These are phyloP conservation scores for Theretra japonica DNA, from an alignment of 2,888 invertebrate species.

Conservation along the genomic window DNA sequence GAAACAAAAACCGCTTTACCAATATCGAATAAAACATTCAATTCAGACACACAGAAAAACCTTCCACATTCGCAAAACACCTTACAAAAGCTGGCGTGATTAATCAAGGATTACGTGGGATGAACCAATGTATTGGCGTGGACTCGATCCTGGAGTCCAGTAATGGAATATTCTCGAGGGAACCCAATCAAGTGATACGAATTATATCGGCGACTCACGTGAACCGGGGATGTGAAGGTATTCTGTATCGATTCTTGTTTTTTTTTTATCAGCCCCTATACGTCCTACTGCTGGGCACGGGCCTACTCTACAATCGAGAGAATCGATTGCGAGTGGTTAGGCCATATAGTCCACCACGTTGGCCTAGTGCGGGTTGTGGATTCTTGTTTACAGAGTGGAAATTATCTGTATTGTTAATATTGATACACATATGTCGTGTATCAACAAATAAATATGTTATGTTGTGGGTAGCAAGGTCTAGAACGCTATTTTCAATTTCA, in stretches of 20 bases:
- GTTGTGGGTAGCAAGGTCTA: too few relatives aligned
- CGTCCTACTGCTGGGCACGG: too few relatives aligned
- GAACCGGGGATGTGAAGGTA: slow-evolving; percentile 31
- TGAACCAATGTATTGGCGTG: slow-evolving; percentile 20
- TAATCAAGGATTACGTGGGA: slow-evolving; percentile 29
- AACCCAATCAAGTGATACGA: slow-evolving; percentile 53
- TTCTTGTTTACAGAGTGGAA: background rate
- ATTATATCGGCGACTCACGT: slow-evolving; percentile 39
- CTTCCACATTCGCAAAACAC: background rate
- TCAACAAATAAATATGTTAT: too few relatives aligned
- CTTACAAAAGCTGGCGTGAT: slow-evolving; percentile 11
- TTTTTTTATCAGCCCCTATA: too few relatives aligned
- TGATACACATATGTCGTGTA: too few relatives aligned
- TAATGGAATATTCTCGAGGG: slow-evolving; percentile 45
- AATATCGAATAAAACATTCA: background rate
- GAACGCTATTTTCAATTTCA: too few relatives aligned
- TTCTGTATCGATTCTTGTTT: background rate
- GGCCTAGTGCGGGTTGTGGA: too few relatives aligned
- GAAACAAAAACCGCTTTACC: too few relatives aligned
- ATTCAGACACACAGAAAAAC: background rate
- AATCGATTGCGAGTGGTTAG: too few relatives aligned
- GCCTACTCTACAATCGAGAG: too few relatives aligned
- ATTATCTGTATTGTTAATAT: too few relatives aligned
- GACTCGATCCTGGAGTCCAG: slow-evolving; percentile 45
- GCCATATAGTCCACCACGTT: too few relatives aligned